Evolutionary conservation across 1,140 invertebrate species (phyloP).

Genomic region (Aleiodes sp.): DNA sequence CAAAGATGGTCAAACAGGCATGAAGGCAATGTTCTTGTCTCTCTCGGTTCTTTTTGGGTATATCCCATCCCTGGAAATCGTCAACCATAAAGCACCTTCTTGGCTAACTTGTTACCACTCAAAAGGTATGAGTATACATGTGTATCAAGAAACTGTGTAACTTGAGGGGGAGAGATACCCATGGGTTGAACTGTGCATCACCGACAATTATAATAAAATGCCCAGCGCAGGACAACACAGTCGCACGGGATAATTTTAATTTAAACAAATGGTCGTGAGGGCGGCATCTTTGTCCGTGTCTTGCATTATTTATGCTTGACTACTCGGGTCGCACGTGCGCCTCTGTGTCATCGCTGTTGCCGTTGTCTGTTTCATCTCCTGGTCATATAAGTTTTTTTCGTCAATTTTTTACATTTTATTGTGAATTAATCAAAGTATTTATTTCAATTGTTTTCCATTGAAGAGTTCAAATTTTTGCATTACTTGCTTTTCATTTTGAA

Average conservation of each 20-base stretch:
- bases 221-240: constrained; percentile 38
- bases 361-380: constrained; percentile 42
- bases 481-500: too few relatives aligned
- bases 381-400: constrained; percentile 18
- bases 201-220: constrained; percentile 64
- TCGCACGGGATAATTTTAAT: constrained; percentile 63
- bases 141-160: constrained; percentile 9
- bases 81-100: constrained; percentile 46
- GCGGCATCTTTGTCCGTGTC: constrained; percentile 67
- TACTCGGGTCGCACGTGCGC: constrained; percentile 60
- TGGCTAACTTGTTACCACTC: background rate
- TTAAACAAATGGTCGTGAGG: constrained; percentile 65
- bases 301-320: constrained; percentile 65
- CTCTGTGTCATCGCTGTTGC: constrained; percentile 61
- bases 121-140: background rate
- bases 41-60: background rate
- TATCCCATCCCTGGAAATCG: constrained; percentile 33
- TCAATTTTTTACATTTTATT: background rate
- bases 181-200: background rate
- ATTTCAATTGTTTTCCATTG: too few relatives aligned
- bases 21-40: background rate
- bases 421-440: too few relatives aligned
- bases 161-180: background rate
- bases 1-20: background rate
- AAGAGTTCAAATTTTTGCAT: too few relatives aligned